Evolutionary conservation across 2,888 invertebrate genomes (phyloP).

Genomic region (Lochmaea crataegi): DNA sequence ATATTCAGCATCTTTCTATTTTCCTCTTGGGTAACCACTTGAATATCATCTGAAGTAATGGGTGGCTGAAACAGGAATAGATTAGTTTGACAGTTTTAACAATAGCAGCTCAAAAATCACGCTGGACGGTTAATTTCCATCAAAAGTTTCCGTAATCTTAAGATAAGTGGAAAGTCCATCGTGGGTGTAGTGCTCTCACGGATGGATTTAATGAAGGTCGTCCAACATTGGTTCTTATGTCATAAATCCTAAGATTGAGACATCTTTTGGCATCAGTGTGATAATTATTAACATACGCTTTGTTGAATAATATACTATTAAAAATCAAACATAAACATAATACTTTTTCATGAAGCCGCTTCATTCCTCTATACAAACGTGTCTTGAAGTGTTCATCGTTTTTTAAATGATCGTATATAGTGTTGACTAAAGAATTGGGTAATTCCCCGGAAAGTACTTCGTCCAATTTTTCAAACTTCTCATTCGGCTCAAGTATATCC

Average conservation of each 20-base stretch:
- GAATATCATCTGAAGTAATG: slow-evolving; percentile 25
- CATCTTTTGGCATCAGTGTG: too few relatives aligned
- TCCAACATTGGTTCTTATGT: too few relatives aligned
- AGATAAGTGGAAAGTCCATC: too few relatives aligned
- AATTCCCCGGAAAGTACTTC: slow-evolving; percentile 41
- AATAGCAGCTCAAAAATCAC: too few relatives aligned
- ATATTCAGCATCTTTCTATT: slow-evolving; percentile 41
- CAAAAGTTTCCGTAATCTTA: too few relatives aligned
- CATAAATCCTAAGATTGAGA: too few relatives aligned
- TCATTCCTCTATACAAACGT: slow-evolving; percentile 34
- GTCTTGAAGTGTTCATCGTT: slow-evolving; percentile 28
- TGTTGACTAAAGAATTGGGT: slow-evolving; percentile 42
- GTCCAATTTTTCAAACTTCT: slow-evolving; percentile 40
- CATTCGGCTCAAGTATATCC: not conserved
- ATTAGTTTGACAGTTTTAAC: too few relatives aligned
- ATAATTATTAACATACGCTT: too few relatives aligned
- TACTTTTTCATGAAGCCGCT: slow-evolving; percentile 18
- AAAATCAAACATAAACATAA: not conserved
- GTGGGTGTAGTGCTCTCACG: too few relatives aligned
- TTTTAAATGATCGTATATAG: slow-evolving; percentile 40
- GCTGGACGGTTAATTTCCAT: too few relatives aligned
- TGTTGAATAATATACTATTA: not conserved
- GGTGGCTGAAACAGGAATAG: slow-evolving; percentile 15
- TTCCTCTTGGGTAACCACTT: slow-evolving; percentile 36
- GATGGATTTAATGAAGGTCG: too few relatives aligned